These are phyloP conservation scores for Nemotelus pantherinus DNA, from an alignment of 2,888 invertebrate genomes.

Conservation along the genomic window DNA sequence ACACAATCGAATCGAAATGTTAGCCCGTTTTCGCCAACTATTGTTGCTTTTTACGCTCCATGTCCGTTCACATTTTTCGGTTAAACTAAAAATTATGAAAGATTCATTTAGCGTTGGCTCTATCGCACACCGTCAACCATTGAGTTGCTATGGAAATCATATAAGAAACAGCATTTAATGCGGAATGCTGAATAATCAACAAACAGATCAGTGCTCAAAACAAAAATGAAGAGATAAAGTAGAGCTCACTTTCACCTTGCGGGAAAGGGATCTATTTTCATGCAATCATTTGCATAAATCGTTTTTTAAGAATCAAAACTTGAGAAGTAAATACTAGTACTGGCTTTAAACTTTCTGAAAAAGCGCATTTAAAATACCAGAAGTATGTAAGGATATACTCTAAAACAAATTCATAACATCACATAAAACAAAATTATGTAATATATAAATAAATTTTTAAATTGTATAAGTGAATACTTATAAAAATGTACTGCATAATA, in stretches of 20 bases:
- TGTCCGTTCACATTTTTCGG: background rate
- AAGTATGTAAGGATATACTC: conserved; percentile 31
- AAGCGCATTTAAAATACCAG: conserved; percentile 27
- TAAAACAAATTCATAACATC: conserved; percentile 19
- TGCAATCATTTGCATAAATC: conserved; percentile 21
- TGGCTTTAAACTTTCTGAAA: conserved; percentile 37
- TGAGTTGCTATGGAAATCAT: no score
- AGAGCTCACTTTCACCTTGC: background rate
- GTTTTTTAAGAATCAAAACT: conserved; percentile 14
- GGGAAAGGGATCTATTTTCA: conserved; percentile 16
- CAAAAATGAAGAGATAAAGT: background rate
- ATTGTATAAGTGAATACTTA: conserved; percentile 34
- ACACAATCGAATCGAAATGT: background rate
- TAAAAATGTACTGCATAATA: conserved; percentile 33
- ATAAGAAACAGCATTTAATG: background rate
- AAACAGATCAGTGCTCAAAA: conserved; percentile 1
- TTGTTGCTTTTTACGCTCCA: background rate
- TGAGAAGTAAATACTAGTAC: conserved; percentile 10
- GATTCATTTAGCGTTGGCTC: background rate
- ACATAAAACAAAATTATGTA: conserved; percentile 29
- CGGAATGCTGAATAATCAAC: background rate
- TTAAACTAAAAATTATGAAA: background rate
- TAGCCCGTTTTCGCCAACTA: no score
- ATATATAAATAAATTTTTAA: conserved; percentile 38
- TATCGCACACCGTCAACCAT: background rate